Evolutionary conservation across 2,888 invertebrate species (phyloP).

Genomic region (Brachyptera risi): DNA sequence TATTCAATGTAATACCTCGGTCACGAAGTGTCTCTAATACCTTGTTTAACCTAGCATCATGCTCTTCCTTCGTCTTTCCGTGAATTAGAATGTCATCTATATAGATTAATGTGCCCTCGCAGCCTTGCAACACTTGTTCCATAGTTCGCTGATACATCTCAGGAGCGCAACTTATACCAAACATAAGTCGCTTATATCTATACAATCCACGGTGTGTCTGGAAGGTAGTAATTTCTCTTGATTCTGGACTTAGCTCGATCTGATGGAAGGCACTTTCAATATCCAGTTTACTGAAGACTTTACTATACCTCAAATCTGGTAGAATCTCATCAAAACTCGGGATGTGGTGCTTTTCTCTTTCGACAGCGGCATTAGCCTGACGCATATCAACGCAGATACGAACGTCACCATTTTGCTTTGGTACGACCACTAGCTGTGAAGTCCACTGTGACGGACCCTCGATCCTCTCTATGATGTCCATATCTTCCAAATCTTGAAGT

Average conservation of each 20-base stretch:
- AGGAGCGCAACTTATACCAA: conserved; percentile 44
- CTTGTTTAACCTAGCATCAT: conserved; percentile 33
- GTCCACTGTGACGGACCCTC: conserved; percentile 30
- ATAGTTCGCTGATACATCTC: conserved; percentile 45
- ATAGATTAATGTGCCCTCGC: conserved; percentile 40
- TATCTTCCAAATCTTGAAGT: conserved; percentile 22
- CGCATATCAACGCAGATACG: conserved; percentile 38
- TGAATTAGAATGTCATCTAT: conserved; percentile 30
- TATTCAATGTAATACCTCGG: conserved; percentile 34
- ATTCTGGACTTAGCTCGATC: conserved; percentile 38
- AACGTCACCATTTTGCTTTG: conserved; percentile 34
- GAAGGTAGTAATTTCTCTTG: conserved; percentile 41
- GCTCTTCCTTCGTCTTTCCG: neutral
- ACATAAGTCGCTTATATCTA: conserved; percentile 43
- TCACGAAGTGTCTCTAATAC: conserved; percentile 43
- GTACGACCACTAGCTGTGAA: conserved; percentile 36
- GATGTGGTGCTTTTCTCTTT: conserved; percentile 36
- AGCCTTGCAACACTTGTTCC: conserved; percentile 39
- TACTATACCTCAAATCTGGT: conserved; percentile 34
- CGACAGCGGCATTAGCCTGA: conserved; percentile 34
- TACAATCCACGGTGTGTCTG: conserved; percentile 40
- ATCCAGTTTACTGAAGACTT: conserved; percentile 39
- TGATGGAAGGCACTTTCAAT: conserved; percentile 42
- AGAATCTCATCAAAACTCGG: conserved; percentile 35
- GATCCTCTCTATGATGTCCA: conserved; percentile 29